Conservation (phyloP, 2,888 invertebrate genomes). For the Pristionchus arcanus region DNA sequence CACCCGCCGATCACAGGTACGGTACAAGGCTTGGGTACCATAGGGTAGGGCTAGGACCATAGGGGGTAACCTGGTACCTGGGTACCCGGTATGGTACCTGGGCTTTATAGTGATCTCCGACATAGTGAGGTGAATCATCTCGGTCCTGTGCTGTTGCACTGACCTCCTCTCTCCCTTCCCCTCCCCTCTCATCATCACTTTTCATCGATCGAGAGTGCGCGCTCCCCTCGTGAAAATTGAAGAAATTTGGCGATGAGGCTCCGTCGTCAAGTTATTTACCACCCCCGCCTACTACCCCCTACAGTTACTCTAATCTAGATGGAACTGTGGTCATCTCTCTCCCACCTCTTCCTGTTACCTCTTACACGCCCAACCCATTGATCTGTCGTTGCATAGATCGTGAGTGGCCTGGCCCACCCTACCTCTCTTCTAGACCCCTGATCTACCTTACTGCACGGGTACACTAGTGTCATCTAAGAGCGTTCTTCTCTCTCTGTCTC, state of each 20-base stretch:
- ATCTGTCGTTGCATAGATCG: neutral
- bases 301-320: conserved; percentile 18
- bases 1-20: neutral
- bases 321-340: neutral
- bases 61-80: too few relatives aligned
- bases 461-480: neutral
- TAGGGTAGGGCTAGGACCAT: too few relatives aligned
- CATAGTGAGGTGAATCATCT: too few relatives aligned
- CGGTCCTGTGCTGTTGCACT: neutral
- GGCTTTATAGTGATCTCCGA: too few relatives aligned
- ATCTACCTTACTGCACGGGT: neutral
- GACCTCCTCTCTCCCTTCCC: neutral
- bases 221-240: conserved; percentile 15
- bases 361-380: neutral
- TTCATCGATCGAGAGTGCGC: conserved; percentile 28
- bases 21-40: neutral
- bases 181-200: conserved; percentile 2
- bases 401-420: neutral
- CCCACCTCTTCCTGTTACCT: neutral
- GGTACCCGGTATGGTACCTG: too few relatives aligned
- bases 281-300: conserved; percentile 18
- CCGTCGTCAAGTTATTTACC: conserved; percentile 26
- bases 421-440: neutral
- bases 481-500: conserved; percentile 33
- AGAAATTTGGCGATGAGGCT: neutral